phyloP scores from a whole-genome alignment of 1,140 invertebrate genomes.

The Heliconius hermathena region DNA sequence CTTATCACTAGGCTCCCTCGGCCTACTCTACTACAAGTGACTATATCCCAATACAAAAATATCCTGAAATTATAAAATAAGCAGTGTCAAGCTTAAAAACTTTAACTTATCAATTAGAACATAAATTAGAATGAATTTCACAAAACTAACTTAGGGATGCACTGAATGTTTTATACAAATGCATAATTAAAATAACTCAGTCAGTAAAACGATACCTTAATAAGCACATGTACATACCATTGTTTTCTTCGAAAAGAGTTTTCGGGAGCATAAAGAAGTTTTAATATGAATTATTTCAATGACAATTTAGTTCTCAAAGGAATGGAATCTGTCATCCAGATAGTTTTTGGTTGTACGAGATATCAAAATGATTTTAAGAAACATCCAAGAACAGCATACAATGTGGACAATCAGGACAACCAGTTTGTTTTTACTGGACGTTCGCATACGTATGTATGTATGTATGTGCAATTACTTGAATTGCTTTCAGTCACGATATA shows the following conservation, averaged over 20 bases:
- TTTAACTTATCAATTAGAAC: not conserved
- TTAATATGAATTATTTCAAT: not conserved
- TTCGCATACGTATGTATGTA: not conserved
- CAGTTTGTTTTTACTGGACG: constrained; percentile 14
- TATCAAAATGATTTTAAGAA: constrained; percentile 16
- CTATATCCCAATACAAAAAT: too few relatives aligned
- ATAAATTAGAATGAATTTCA: too few relatives aligned
- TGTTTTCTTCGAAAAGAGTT: not conserved
- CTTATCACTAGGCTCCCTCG: too few relatives aligned
- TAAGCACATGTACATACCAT: not conserved
- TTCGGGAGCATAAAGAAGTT: not conserved
- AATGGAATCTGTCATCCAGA: constrained; percentile 12
- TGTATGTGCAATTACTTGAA: constrained; percentile 1
- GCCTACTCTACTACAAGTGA: too few relatives aligned
- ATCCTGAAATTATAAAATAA: too few relatives aligned
- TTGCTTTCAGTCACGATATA: constrained; percentile 1
- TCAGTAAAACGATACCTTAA: not conserved
- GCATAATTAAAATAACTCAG: not conserved
- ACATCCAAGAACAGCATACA: not conserved
- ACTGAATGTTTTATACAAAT: not conserved
- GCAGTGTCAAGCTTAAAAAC: too few relatives aligned
- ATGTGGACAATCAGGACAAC: constrained; percentile 6
- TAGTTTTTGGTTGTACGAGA: constrained; percentile 7
- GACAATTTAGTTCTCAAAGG: constrained; percentile 10
- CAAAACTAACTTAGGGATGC: not conserved